Evolutionary conservation across 1,140 invertebrate genomes (phyloP).

Genomic region (Pachypeltis micranthus): DNA sequence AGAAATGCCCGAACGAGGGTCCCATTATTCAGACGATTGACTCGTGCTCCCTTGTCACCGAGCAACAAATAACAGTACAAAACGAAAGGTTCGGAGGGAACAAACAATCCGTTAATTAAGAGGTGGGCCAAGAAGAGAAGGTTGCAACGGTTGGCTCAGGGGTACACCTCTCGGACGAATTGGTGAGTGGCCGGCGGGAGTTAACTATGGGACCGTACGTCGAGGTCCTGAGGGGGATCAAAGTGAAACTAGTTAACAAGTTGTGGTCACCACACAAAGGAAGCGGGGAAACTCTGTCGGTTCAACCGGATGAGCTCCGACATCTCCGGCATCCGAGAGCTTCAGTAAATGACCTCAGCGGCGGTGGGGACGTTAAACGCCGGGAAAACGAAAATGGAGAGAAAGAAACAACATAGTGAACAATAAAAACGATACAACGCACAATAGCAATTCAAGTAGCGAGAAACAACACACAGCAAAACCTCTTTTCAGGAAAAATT

Average conservation of each 20-base stretch:
- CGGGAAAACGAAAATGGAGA: background rate
- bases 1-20: too few species aligned
- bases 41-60: too few species aligned
- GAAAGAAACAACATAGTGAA: too few species aligned
- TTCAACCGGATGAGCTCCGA: conserved; percentile 1
- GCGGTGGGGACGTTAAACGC: background rate
- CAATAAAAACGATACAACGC: too few species aligned
- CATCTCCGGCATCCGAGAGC: background rate
- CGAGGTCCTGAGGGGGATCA: conserved; percentile 6
- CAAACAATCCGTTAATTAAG: conserved; percentile 9
- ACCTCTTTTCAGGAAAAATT: too few species aligned
- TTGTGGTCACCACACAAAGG: conserved; percentile 6
- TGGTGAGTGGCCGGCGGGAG: background rate
- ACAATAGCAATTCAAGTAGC: too few species aligned
- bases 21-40: too few species aligned
- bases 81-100: background rate
- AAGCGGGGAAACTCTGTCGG: background rate
- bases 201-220: too few species aligned
- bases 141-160: too few species aligned
- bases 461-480: too few species aligned
- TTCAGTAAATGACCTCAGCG: background rate
- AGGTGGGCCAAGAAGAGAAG: background rate
- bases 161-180: background rate
- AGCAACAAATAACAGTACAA: background rate
- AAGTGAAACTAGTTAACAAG: conserved; percentile 8